These are phyloP conservation scores for Enhydra lutris DNA, from an alignment of 2,113 vertebrate species.

Conservation along the genomic window DNA sequence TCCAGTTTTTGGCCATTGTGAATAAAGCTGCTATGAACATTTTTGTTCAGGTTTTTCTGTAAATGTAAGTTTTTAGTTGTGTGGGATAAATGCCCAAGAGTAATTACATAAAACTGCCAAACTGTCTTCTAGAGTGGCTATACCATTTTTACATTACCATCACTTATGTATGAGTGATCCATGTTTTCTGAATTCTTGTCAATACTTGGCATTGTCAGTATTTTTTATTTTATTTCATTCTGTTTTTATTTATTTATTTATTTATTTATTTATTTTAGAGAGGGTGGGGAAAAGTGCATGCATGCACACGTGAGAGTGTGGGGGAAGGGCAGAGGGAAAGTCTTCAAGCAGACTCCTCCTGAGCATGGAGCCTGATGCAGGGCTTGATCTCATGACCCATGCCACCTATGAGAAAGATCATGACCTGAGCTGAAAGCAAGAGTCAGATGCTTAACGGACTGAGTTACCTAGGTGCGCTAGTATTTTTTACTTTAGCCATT, in stretches of 20 bases:
- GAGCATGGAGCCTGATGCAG: neutral
- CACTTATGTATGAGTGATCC: neutral
- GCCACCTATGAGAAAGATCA: neutral
- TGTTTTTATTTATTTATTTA: neutral
- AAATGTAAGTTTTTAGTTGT: neutral
- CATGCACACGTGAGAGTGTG: neutral
- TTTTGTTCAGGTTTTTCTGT: neutral
- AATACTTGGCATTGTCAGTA: neutral
- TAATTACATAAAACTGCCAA: neutral
- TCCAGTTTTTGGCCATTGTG: neutral
- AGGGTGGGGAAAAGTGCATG: neutral
- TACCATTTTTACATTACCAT: neutral
- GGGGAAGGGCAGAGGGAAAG: neutral
- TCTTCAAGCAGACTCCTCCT: neutral
- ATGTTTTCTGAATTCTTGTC: neutral
- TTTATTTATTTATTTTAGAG: neutral
- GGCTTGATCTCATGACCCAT: neutral
- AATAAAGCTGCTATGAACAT: neutral
- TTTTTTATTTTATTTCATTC: neutral
- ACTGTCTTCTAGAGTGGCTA: neutral
- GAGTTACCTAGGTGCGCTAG: neutral
- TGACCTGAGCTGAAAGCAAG: neutral
- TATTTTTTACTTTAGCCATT: constrained; percentile 20
- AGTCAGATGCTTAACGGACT: neutral
- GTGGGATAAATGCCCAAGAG: neutral